These are phyloP conservation scores for Leptinotarsa rubiginosa DNA, from an alignment of 2,888 invertebrate species.

Conservation along the genomic window DNA sequence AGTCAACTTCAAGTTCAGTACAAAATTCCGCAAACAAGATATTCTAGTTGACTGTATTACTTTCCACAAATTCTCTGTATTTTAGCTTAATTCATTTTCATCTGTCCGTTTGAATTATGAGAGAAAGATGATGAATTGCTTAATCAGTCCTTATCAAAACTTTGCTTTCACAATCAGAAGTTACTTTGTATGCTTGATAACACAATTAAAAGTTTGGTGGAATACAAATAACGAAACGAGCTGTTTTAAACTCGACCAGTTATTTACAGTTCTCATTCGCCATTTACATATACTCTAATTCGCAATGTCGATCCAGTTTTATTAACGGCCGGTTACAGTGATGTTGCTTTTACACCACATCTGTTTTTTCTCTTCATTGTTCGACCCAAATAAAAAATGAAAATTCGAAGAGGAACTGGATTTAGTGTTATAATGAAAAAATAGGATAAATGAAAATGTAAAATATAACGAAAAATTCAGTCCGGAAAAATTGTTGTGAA, in stretches of 20 bases:
- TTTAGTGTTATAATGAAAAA: no score
- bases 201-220: conserved; percentile 25
- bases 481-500: no score
- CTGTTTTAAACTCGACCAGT: conserved; percentile 3
- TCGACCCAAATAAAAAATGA: background rate
- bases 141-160: conserved; percentile 28
- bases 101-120: conserved; percentile 19
- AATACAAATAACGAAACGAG: conserved; percentile 22
- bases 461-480: no score
- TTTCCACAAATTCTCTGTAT: conserved; percentile 2
- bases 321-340: conserved; percentile 2
- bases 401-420: background rate
- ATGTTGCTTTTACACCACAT: conserved; percentile 9
- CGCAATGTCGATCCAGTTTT: conserved; percentile 3
- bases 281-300: conserved; percentile 12
- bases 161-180: conserved; percentile 26
- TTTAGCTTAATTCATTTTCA: background rate
- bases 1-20: no score
- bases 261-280: conserved; percentile 17
- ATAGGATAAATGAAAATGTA: no score
- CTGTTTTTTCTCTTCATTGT: background rate
- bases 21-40: background rate
- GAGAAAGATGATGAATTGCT: conserved; percentile 27
- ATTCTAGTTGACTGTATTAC: background rate
- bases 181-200: conserved; percentile 27